Conservation (phyloP, 2,888 invertebrate genomes). For the Eupsilia transversa region DNA sequence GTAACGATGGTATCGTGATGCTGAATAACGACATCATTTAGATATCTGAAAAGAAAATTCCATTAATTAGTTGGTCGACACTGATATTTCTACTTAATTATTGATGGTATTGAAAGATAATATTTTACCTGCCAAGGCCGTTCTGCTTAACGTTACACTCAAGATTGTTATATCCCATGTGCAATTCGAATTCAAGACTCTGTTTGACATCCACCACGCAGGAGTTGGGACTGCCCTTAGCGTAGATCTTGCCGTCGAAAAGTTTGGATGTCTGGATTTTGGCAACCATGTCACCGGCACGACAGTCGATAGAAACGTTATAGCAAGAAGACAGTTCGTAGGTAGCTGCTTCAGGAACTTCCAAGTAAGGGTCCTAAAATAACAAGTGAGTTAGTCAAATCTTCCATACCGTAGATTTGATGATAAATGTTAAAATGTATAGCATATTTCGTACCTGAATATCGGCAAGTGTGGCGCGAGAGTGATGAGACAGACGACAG, state of each 20-base stretch:
- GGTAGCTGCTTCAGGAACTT: slow-evolving; percentile 97
- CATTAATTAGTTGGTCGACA: slow-evolving; percentile 16
- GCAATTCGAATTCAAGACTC: slow-evolving; percentile 96
- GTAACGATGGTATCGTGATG: slow-evolving; percentile 99
- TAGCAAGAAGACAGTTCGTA: slow-evolving; percentile 98
- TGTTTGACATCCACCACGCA: slow-evolving; percentile 97
- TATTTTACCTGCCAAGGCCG: slow-evolving; percentile 93
- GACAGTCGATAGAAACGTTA: slow-evolving; percentile 98
- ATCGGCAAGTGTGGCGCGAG: slow-evolving; percentile 96
- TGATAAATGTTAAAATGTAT: too few species aligned
- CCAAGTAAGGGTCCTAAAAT: slow-evolving; percentile 95
- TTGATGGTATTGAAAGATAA: slow-evolving; percentile 15
- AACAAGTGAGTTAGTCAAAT: neutral
- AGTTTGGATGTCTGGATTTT: slow-evolving; percentile 97
- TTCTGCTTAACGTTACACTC: slow-evolving; percentile 98
- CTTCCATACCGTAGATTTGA: neutral
- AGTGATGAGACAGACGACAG: slow-evolving; percentile 97
- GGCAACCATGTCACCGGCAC: slow-evolving; percentile 97
- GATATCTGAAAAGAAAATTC: slow-evolving; percentile 88
- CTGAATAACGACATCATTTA: slow-evolving; percentile 98
- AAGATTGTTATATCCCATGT: slow-evolving; percentile 97
- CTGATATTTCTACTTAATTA: neutral
- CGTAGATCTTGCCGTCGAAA: slow-evolving; percentile 98
- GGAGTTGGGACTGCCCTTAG: slow-evolving; percentile 97
- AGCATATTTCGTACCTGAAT: slow-evolving; percentile 92